A percentile compares a stretch with the other conserved stretches of the same genome.
These are phyloP conservation scores for Colletes collaris DNA, from an alignment of 2,888 invertebrate species.

Conservation along the genomic window DNA sequence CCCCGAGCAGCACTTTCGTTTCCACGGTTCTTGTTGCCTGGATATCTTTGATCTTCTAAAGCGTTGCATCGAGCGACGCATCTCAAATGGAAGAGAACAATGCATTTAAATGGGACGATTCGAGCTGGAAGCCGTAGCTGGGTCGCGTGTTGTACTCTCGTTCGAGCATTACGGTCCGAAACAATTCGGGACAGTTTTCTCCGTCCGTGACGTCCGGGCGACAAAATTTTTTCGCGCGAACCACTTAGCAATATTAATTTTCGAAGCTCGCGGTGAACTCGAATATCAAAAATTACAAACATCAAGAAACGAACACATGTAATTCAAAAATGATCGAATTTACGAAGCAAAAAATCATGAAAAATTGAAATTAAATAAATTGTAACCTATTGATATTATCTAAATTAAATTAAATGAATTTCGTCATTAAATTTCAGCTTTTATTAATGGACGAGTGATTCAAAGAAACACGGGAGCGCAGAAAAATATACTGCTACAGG, in stretches of 20 bases:
- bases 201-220: neutral
- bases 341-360: neutral
- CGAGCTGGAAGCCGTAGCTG: constrained; percentile 47
- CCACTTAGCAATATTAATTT: constrained; percentile 54
- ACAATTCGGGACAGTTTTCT: constrained; percentile 48
- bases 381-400: no score
- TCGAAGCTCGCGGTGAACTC: neutral
- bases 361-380: neutral
- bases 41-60: constrained; percentile 58
- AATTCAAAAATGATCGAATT: neutral
- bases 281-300: neutral
- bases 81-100: constrained; percentile 60
- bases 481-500: no score
- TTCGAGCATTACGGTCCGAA: constrained; percentile 42
- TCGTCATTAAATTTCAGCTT: no score
- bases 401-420: no score
- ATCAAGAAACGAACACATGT: neutral
- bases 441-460: no score
- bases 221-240: constrained; percentile 6
- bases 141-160: constrained; percentile 44
- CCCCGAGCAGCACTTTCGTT: constrained; percentile 52
- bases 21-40: constrained; percentile 37
- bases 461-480: no score
- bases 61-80: constrained; percentile 58
- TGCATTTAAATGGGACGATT: constrained; percentile 61